Evolutionary conservation across 2,888 invertebrate genomes (phyloP), one percentile per base, ranked within the genome.

Genomic region (Acrocyrtus sp.): DNA sequence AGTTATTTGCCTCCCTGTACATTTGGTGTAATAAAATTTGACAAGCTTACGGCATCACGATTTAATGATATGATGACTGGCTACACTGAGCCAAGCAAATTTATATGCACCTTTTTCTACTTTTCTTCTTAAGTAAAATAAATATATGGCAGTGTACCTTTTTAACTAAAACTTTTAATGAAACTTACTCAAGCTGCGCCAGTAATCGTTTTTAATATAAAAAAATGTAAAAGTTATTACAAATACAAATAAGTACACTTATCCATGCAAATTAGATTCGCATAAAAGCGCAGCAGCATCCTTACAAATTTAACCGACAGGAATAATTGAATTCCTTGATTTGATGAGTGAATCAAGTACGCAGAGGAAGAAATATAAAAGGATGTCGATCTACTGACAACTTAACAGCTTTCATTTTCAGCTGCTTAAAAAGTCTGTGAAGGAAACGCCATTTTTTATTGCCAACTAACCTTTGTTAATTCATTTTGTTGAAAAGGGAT

Each of bases 291-390:
- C 21, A 19, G 48, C 21, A 21, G 22, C 6, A 17, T 51, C 17
- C 50, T 50, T 51, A 43, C 62, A 53, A 62, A 51, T 26, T 43
- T 34, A 8, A 53, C 50, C 34, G 43, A 43, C 53, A 26, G 10
- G 4, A 27, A 15, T 62, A 62, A 51, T 51, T 51, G 51, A 50
- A 21, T 50, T 61, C 48, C 48, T 61, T 47, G n/a, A 19, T n/a
- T 43, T 43, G 58, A 26, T 58, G 27, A 58, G 29, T 47, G 34
- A 34, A 34, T 34, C 34, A 34, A n/a, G n/a, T n/a, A n/a, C n/a
- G n/a, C n/a, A n/a, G n/a, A n/a, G n/a, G n/a, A 34, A 34, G 34
- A 34, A 12, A 8, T 34, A 34, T 34, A 34, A 34, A n/a, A 34
- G 34, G 34, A 34, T 34, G 34, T 60, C 29, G 29, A 60, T 47